Percentiles rank a stretch among this genome's conserved stretches.
These are phyloP conservation scores for Lasioglossum marginatum DNA, from an alignment of 2,888 invertebrate species.

Conservation along the genomic window DNA sequence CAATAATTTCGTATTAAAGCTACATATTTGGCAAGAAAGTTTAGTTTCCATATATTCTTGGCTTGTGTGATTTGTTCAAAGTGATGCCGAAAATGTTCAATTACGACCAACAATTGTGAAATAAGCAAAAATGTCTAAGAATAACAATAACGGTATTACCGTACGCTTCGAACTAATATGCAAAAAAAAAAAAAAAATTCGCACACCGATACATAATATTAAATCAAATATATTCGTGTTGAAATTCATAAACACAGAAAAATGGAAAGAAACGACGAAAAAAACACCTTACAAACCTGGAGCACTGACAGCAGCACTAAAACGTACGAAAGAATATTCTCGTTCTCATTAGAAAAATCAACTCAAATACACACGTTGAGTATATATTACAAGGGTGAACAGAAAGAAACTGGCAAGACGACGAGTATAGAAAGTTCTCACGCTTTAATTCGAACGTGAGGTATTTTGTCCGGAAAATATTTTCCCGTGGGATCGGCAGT, in stretches of 20 bases:
- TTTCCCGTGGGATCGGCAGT: slow-evolving; percentile 25
- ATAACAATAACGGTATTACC: slow-evolving; percentile 50
- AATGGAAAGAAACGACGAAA: slow-evolving; percentile 42
- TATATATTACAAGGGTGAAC: slow-evolving; percentile 60
- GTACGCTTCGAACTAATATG: slow-evolving; percentile 11
- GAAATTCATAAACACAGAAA: slow-evolving; percentile 45
- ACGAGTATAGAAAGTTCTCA: slow-evolving; percentile 59
- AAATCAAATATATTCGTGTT: slow-evolving; percentile 18
- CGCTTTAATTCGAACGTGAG: slow-evolving; percentile 46
- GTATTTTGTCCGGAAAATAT: slow-evolving; percentile 47
- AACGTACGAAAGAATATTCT: slow-evolving; percentile 58
- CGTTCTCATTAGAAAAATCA: slow-evolving; percentile 52
- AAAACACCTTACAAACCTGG: slow-evolving; percentile 65
- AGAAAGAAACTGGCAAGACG: slow-evolving; percentile 57
- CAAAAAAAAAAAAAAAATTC: slow-evolving; percentile 7
- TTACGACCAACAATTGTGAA: background rate
- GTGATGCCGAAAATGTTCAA: slow-evolving; percentile 3
- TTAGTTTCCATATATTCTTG: background rate
- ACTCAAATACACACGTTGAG: slow-evolving; percentile 60
- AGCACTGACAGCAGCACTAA: slow-evolving; percentile 59
- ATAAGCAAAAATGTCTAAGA: slow-evolving; percentile 10
- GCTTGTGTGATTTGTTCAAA: background rate
- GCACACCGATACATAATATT: slow-evolving; percentile 31
- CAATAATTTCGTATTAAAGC: background rate
- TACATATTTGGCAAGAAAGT: background rate